Evolutionary conservation across 2,797 vertebrate species (phyloP).

Genomic region (Crax fasciolata): DNA sequence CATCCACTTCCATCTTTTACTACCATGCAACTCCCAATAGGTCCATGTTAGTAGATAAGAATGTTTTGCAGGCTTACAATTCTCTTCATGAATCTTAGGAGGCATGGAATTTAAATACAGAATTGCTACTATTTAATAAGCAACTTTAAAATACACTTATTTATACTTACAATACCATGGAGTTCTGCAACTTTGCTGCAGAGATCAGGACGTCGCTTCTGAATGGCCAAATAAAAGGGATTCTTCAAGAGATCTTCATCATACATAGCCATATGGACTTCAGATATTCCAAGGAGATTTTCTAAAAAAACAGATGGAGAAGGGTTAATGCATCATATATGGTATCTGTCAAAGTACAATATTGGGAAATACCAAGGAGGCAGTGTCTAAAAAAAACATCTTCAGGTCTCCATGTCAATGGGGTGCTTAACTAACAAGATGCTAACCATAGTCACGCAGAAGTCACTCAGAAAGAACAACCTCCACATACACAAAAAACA

Average conservation of each 20-base stretch:
- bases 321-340: neutral
- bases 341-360: rapidly evolving
- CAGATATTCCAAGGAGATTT: constrained; percentile 51
- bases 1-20: neutral
- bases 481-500: neutral
- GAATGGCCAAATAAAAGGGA: constrained; percentile 93
- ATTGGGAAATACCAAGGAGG: neutral
- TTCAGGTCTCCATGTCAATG: neutral
- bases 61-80: neutral
- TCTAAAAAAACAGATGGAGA: constrained; percentile 36
- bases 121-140: neutral
- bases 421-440: neutral
- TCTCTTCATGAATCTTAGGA: neutral
- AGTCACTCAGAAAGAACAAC: neutral
- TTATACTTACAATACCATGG: constrained; percentile 92
- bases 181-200: constrained; percentile 90
- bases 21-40: neutral
- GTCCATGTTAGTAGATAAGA: neutral
- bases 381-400: neutral
- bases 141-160: neutral
- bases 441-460: neutral
- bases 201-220: constrained; percentile 92
- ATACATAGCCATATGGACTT: constrained; percentile 96
- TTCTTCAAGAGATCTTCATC: constrained; percentile 98
- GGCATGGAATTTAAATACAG: neutral